phyloP scores from a whole-genome alignment of 23 tunicate genomes.

The Halocynthia roretzi region DNA sequence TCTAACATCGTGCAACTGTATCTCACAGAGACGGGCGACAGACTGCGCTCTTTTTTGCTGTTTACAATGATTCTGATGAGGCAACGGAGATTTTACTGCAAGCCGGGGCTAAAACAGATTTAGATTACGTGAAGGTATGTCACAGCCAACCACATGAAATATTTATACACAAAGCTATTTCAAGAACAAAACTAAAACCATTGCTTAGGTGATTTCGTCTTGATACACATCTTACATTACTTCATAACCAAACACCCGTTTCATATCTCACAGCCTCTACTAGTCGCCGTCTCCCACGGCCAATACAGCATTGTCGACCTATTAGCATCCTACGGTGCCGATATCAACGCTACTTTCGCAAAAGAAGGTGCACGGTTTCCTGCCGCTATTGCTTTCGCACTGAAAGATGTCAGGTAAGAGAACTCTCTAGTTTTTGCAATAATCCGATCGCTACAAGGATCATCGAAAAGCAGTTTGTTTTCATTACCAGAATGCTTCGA shows the following conservation, averaged over 20 bases:
- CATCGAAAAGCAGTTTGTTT: not conserved
- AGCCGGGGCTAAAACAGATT: constrained; percentile 81
- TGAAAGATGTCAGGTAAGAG: constrained; percentile 66
- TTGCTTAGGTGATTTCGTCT: not conserved
- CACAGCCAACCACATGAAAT: no score
- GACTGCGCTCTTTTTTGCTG: constrained; percentile 84
- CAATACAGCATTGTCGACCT: constrained; percentile 72
- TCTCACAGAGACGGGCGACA: constrained; percentile 69
- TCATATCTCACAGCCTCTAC: constrained; percentile 41
- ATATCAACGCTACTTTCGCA: constrained; percentile 70
- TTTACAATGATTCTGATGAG: constrained; percentile 92
- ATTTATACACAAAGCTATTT: no score
- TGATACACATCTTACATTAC: not conserved
- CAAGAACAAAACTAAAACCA: no score
- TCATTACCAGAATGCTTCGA: constrained; percentile 56
- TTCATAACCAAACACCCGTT: not conserved
- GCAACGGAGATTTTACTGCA: constrained; percentile 57
- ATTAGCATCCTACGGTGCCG: constrained; percentile 56
- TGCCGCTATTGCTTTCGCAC: constrained; percentile 71
- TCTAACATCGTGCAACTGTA: not conserved
- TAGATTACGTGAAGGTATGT: constrained; percentile 76
- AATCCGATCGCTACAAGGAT: not conserved
- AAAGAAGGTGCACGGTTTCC: constrained; percentile 61
- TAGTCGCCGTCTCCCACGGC: constrained; percentile 75
- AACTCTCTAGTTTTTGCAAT: not conserved